These are phyloP conservation scores for Venusia cambrica DNA, from an alignment of 2,888 invertebrate species.

Conservation along the genomic window DNA sequence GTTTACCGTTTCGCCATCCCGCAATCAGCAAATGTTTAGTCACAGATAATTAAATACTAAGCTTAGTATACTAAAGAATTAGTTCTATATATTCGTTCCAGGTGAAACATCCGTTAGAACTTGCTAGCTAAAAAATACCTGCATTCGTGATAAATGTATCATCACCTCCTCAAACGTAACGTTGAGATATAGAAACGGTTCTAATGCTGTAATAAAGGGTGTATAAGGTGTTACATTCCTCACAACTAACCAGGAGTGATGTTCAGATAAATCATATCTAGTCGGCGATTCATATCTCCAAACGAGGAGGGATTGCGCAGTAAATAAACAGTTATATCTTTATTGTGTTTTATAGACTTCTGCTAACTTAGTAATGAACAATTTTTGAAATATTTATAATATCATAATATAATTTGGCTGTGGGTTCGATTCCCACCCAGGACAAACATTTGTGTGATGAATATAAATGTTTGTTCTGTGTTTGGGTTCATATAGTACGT, in stretches of 20 bases:
- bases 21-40: no score
- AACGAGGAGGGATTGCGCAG: constrained; percentile 62
- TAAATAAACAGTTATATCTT: constrained; percentile 66
- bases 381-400: no score
- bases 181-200: constrained; percentile 48
- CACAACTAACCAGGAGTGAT: constrained; percentile 74
- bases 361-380: constrained; percentile 20
- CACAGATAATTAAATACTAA: no score
- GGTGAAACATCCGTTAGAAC: no score
- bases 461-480: neutral
- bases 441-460: no score
- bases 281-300: constrained; percentile 74
- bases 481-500: constrained; percentile 1
- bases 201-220: constrained; percentile 63
- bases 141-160: neutral
- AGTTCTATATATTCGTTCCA: no score
- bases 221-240: constrained; percentile 65
- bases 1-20: no score
- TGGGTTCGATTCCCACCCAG: no score
- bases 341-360: constrained; percentile 47
- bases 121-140: constrained; percentile 2
- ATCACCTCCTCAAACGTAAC: constrained; percentile 6
- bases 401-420: no score
- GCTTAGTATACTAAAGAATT: no score
- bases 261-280: constrained; percentile 77